A percentile compares a stretch with the other conserved stretches of the same genome.
phyloP scores from a whole-genome alignment of 2,797 vertebrate species.

The Myotis myotis region DNA sequence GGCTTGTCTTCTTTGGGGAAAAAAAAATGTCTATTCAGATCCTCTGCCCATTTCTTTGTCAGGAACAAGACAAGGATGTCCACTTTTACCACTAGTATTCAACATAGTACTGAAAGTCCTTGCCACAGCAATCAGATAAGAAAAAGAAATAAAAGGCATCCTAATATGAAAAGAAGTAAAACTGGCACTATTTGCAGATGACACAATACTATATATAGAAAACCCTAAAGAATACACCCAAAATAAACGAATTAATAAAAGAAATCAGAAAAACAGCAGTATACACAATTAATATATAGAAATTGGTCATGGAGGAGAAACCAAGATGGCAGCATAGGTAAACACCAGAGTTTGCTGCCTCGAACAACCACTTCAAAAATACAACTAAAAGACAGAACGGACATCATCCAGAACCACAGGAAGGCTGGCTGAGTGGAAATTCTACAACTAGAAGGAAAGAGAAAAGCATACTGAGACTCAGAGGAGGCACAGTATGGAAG shows the following conservation, averaged over 20 bases:
- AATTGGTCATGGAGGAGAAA: background rate
- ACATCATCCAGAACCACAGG: too few species aligned
- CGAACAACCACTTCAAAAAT: too few species aligned
- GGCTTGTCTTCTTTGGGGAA: background rate
- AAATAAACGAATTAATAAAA: background rate
- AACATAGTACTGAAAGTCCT: background rate
- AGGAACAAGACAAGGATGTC: background rate
- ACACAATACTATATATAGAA: background rate
- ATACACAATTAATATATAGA: background rate
- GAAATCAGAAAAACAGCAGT: background rate
- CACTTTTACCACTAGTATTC: background rate
- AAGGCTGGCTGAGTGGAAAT: too few species aligned
- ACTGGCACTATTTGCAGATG: background rate
- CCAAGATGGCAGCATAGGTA: too few species aligned
- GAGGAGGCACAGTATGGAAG: too few species aligned
- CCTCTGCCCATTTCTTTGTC: background rate
- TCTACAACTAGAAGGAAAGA: too few species aligned
- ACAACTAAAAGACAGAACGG: too few species aligned
- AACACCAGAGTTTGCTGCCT: too few species aligned
- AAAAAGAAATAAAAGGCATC: background rate
- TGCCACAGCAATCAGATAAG: background rate
- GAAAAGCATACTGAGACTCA: too few species aligned
- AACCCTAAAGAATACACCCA: background rate
- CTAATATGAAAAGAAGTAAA: background rate
- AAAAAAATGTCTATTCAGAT: background rate